Evolutionary conservation across 2,797 vertebrate genomes (phyloP), one percentile per base, ranked within the genome.

Genomic region (Gephyroberyx darwinii): DNA sequence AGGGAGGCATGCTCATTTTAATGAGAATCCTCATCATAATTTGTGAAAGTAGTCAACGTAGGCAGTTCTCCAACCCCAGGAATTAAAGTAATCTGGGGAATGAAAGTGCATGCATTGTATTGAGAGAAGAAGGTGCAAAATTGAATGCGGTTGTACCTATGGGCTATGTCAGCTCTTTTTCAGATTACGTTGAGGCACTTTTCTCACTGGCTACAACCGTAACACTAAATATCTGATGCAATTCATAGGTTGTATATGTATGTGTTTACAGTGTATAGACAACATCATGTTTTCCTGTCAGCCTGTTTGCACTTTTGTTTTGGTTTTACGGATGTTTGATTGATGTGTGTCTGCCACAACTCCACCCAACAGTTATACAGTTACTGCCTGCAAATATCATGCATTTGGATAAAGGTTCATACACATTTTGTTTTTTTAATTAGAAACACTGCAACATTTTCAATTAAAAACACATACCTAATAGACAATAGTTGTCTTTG

Each of bases 261-360:
- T 70, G 31, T 56, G 26, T 65, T 81, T 77, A 64, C 5, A 71
- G 17, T 31, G 5, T 19, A 43, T 35, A 16, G 22, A 52, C 12
- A 81, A 41, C 31, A 47, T 30, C 20, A 31, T 56, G 47, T 71
- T 37, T 72, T 83, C 68, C 61, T 71, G 72, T 73, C 71, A 77
- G 68, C 14, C 37, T 31, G 9, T 31, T 63, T 41, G 39, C 39
- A 13, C 39, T 78, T 72, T 77, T 70, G 59, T 71, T 67, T 57
- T 60, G 10, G 9, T 5, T 45, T 70, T 31, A 81, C 65, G 56
- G 30, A 57, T 55, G 50, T 48, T 50, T 62, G 12, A 58, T 54
- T 45, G 14, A 45, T 45, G 43, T 43, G 41, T 45, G 4, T 45
- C 14, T 45, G 43, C 43, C 43, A 45, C 30, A 68, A 37, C 48